Base-by-base conservation (phyloP, 2,888 invertebrate genomes). In the Gibbula magus region DNA sequence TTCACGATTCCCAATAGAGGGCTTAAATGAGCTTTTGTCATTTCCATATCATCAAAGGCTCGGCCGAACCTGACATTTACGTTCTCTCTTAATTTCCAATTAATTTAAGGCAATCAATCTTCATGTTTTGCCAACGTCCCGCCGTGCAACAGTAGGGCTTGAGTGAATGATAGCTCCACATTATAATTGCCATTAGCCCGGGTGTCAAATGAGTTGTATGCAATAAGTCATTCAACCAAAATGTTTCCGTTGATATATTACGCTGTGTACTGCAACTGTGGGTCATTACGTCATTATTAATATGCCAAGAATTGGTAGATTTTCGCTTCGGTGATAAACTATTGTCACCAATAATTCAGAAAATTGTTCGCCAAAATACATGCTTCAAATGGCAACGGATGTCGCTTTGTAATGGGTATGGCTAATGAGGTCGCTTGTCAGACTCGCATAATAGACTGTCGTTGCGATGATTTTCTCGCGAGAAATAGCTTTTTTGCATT, bases 101-200 rank as follows among this genome's bases (percentile, higher is more conserved):
- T 61, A 61, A 61, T 61, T 61, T 61, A 61, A 61, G 61, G 61
- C 61, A 61, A 61, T 61, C 61, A 61, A 61, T 61, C 61, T 25
- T 29, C 61, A 61, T 61, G 61, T 61, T 61, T 61, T 29, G 25
- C 25, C 29, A 29, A 29, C 29, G 61, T 61, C 61, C 29, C 29
- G 22, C 29, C 29, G 61, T 61, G 61, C 61, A 61, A 25, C 61
- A 61, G 29, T 61, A 61, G 13, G 29, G 25, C 25, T 29, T 25
- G 61, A 29, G 29, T 61, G 61, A 61, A 29, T 61, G 25, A 61
- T 61, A 29, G 61, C 61, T 29, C 25, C 29, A 16, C 29, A 16
- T 29, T 61, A 18, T 61, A 61, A 61, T 61, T 61, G 61, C 61
- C 61, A 61, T 61, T 29, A 25, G 61, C 61, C 18, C 29, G 18